Evolutionary conservation across 1,140 invertebrate genomes (phyloP), one percentile per base, ranked within the genome.

Genomic region (Scaptomyza hsui): DNA sequence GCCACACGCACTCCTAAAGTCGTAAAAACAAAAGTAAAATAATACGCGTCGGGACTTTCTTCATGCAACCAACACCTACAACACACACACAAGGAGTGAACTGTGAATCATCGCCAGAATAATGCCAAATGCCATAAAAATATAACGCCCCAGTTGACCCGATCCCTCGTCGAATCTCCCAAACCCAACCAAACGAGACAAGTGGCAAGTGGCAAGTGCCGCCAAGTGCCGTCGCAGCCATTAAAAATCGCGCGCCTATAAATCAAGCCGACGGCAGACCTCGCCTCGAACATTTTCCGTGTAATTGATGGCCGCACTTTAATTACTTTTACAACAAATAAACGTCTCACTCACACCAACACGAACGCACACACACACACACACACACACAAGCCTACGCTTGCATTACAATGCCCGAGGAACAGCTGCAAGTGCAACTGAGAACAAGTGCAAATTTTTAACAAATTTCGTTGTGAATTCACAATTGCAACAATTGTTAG

Each of bases 271-370:
- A 76, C 75, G 75, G 75, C 72, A 62, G 61, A 57, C 72, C 78
- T 51, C 72, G 49, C 59, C 57, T 76, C 59, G 67, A 57, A 69
- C 48, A 78, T 82, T 82, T 86, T 78, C 78, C 75, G 64, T 74
- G 78, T 89, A 89, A 88, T 88, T 89, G 78, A 88, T 89, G 79
- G 72, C 48, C 62, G 45, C 61, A 62, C 64, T 88, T 88, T 88
- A 82, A 88, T 88, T 88, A 74, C 83, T 78, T 88, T 88, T 70
- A 89, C 78, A 88, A 88, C 83, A 82, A 89, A 88, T 89, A 88
- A 82, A 82, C 62, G 64, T 69, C 69, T 35, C 72, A 57, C 52
- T 48, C 19, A 65, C 37, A 56, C n/a, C n/a, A n/a, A n/a, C n/a
- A n/a, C n/a, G n/a, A n/a, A n/a, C n/a, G n/a, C 61, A 61, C 53